Percentiles rank a stretch among this genome's conserved stretches.
Conservation (phyloP, 1,140 invertebrate genomes). For the Orussus abietinus region DNA sequence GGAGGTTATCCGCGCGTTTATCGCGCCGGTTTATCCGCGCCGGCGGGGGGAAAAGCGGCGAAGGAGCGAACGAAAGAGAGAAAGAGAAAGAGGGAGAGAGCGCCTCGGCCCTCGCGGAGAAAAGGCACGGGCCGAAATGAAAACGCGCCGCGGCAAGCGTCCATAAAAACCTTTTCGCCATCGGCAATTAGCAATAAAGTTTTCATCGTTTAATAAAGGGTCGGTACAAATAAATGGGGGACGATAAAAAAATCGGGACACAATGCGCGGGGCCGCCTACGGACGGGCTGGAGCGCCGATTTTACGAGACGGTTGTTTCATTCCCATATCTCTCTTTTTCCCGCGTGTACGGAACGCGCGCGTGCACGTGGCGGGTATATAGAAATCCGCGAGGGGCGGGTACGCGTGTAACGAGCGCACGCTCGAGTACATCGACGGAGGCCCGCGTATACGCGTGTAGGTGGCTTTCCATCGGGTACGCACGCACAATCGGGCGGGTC, state of each 20-base stretch:
- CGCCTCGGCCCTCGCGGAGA: too few species aligned
- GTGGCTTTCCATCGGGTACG: too few species aligned
- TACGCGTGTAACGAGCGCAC: constrained; percentile 3
- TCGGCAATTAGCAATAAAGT: constrained; percentile 50
- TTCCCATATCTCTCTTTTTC: constrained; percentile 21
- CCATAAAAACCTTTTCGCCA: constrained; percentile 45
- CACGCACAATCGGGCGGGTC: too few species aligned
- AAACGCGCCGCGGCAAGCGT: constrained; percentile 37
- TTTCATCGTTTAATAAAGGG: constrained; percentile 51
- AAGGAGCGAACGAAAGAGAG: too few species aligned
- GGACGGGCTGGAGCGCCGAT: too few species aligned
- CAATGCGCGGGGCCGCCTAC: constrained; percentile 31
- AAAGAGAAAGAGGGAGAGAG: too few species aligned
- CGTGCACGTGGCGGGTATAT: too few species aligned
- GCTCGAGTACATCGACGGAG: constrained; percentile 12
- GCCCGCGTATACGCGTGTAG: too few species aligned
- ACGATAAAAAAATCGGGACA: constrained; percentile 46
- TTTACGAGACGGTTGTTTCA: constrained; percentile 18
- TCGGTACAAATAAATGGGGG: constrained; percentile 46
- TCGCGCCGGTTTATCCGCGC: too few species aligned
- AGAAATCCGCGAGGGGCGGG: constrained; percentile 13
- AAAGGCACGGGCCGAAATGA: constrained; percentile 33
- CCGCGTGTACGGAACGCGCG: constrained; percentile 24
- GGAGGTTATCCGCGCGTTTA: too few species aligned
- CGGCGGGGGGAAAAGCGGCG: too few species aligned